A percentile compares a stretch with the other conserved stretches of the same genome.
Evolutionary conservation across 2,888 invertebrate species (phyloP).

Genomic region (Eumerus sabulonum): DNA sequence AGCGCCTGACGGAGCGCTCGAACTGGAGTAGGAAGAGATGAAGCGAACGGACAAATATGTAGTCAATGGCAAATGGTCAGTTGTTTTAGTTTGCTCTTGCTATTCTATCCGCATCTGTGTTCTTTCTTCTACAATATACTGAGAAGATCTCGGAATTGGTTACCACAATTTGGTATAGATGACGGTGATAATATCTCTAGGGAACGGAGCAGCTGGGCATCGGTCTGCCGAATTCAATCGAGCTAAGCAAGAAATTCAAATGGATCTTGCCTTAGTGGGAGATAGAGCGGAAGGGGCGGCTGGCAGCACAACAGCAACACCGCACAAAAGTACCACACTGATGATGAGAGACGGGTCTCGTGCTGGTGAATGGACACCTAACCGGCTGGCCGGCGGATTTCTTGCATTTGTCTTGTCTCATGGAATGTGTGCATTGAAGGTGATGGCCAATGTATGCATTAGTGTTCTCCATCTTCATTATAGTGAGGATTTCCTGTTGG

Average conservation of each 20-base stretch:
- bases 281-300: slow-evolving; percentile 20
- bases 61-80: slow-evolving; percentile 63
- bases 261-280: background rate
- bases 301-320: slow-evolving; percentile 2
- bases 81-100: slow-evolving; percentile 13
- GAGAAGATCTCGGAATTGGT: background rate
- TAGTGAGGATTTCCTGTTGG: slow-evolving; percentile 40
- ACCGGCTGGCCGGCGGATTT: slow-evolving; percentile 7
- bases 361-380: slow-evolving; percentile 54
- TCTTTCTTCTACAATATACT: no score
- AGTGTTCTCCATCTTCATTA: slow-evolving; percentile 19
- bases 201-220: slow-evolving; percentile 39
- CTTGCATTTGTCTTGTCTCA: slow-evolving; percentile 46
- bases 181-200: slow-evolving; percentile 18
- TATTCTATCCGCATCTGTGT: slow-evolving; percentile 32
- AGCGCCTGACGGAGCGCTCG: slow-evolving; percentile 8
- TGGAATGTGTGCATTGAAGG: slow-evolving; percentile 55
- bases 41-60: slow-evolving; percentile 29
- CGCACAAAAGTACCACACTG: slow-evolving; percentile 17
- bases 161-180: slow-evolving; percentile 17
- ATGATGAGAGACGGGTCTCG: slow-evolving; percentile 24
- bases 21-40: slow-evolving; percentile 2
- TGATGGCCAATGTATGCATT: slow-evolving; percentile 62
- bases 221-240: slow-evolving; percentile 39
- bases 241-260: slow-evolving; percentile 30